phyloP scores from a whole-genome alignment of 2,797 vertebrate species.

The Orientallactaga sibirica region DNA sequence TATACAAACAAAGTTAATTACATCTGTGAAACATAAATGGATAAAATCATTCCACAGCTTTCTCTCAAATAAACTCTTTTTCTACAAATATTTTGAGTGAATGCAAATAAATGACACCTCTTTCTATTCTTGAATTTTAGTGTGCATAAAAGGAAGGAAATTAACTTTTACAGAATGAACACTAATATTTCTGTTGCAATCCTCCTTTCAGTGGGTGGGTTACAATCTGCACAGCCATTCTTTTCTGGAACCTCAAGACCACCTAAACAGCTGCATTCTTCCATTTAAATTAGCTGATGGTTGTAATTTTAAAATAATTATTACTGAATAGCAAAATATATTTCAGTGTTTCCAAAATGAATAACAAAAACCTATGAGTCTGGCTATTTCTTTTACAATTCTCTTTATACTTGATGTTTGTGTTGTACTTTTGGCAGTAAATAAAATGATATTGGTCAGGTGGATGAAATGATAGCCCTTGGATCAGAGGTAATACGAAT shows the following conservation, averaged over 20 bases:
- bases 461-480: neutral
- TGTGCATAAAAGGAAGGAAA: neutral
- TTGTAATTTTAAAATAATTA: slow-evolving; percentile 5
- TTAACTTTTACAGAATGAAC: neutral
- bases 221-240: neutral
- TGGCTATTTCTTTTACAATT: neutral
- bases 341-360: slow-evolving; percentile 8
- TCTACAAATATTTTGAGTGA: neutral
- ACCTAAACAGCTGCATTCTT: slow-evolving; percentile 7
- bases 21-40: neutral
- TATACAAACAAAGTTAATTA: slow-evolving; percentile 33
- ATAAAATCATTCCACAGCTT: neutral
- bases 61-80: slow-evolving; percentile 9
- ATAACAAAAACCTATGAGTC: neutral
- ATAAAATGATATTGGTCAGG: slow-evolving; percentile 42
- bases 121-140: slow-evolving; percentile 1
- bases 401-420: slow-evolving; percentile 25
- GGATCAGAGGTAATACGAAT: neutral
- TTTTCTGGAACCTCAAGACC: neutral
- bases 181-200: neutral
- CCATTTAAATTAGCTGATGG: neutral
- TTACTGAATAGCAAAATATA: slow-evolving; percentile 4
- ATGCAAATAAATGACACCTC: slow-evolving; percentile 39
- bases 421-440: neutral
- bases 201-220: neutral